A percentile compares a stretch with the other conserved stretches of the same genome.
phyloP scores from a whole-genome alignment of 2,888 invertebrate species.

The Cybosia mesomella region DNA sequence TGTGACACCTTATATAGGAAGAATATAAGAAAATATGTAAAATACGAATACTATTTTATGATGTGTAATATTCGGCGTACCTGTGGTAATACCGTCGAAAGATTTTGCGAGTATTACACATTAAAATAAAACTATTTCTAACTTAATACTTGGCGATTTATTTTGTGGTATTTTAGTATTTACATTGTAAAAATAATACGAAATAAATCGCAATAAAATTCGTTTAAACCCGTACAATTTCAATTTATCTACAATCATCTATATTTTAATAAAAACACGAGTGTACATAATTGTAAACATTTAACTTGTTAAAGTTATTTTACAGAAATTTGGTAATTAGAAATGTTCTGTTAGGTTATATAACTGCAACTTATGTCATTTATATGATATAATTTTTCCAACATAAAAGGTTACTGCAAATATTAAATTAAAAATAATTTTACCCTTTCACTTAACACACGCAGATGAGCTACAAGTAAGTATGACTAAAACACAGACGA shows the following conservation, averaged over 20 bases:
- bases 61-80: background rate
- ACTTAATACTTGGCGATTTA: background rate
- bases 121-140: too few relatives aligned
- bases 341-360: too few relatives aligned
- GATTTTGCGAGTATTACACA: background rate
- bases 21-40: too few relatives aligned
- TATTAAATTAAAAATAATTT: background rate
- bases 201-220: background rate
- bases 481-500: conserved; percentile 53
- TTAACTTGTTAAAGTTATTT: too few relatives aligned
- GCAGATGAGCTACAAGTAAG: conserved; percentile 38
- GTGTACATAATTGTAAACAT: background rate
- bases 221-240: background rate
- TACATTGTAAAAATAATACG: background rate
- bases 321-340: too few relatives aligned
- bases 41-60: too few relatives aligned
- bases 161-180: background rate
- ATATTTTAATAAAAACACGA: background rate
- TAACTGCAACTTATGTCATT: background rate
- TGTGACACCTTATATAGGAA: too few relatives aligned
- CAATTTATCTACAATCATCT: too few relatives aligned
- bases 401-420: background rate
- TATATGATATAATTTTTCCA: too few relatives aligned
- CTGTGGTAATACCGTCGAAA: background rate
- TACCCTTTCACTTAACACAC: conserved; percentile 19